Base-by-base conservation (phyloP, 2,113 vertebrate genomes). In the Melanostigma gelatinosum region DNA sequence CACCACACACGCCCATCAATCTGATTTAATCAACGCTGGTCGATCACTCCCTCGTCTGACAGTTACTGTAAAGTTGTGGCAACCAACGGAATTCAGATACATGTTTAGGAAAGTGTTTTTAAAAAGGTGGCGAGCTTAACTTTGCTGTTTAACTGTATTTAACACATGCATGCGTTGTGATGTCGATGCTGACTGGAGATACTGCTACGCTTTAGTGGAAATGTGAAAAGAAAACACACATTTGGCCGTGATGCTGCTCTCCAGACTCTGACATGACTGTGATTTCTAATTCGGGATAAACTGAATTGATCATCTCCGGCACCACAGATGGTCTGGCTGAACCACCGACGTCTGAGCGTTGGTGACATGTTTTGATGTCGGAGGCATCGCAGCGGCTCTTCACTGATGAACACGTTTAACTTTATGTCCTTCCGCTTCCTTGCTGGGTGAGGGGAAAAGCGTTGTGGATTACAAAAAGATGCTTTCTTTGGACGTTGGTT, bases 241-340 rank as follows among this genome's bases (percentile, higher is more conserved):
- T 42, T 34, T 71, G 8, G 29, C 11, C 50, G 65, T 66, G 54
- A 63, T 34, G 34, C 29, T 36, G 60, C 20, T 62, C 32, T 62
- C 8, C 42, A 65, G 64, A 73, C 36, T 32, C n/a, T 4, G 61
- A 9, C 60, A 12, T 15, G 13, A 40, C 48, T 38, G 69, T 40
- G 40, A 75, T 82, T 88, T 85, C 79, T 85, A 87, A 87, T 85
- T 73, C 50, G 15, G 4, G 58, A 64, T 48, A 36, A 20, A 2
- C 32, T 72, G 77, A 11, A 80, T 77, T 84, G 46, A 62, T 76
- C 40, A 24, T 75, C 58, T 22, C 22, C 20, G 16, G 50, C 77
- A 69, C 69, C 80, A 79, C 82, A 88, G 90, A 86, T 81, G 87
- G 83, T 63, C 75, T 48, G 60, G n/a, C 69, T 74, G 68, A 85